Conservation (phyloP, 2,888 invertebrate genomes). For the Eupithecia inturbata region DNA sequence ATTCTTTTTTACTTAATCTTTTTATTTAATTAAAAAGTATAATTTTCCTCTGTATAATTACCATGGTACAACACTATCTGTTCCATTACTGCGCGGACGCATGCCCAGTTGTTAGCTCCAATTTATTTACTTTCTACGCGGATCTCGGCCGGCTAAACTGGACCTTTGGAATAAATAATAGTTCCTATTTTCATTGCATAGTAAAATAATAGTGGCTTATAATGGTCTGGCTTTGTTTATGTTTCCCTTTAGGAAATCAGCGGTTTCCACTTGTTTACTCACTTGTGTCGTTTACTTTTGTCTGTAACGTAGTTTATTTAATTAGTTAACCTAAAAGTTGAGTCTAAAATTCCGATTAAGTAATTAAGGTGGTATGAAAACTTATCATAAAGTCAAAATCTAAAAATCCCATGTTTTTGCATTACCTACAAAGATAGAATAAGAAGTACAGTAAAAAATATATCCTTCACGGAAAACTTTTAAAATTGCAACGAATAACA, state of each 20-base stretch:
- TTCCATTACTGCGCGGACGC: constrained; percentile 33
- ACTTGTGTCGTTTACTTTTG: not conserved
- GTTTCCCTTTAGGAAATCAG: constrained; percentile 8
- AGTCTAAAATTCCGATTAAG: not conserved
- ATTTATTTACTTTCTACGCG: constrained; percentile 63
- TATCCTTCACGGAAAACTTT: too few species aligned
- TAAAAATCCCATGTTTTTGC: too few species aligned
- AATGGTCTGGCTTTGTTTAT: constrained; percentile 13
- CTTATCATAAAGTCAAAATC: too few species aligned
- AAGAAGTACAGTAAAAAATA: too few species aligned
- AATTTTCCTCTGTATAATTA: constrained; percentile 26
- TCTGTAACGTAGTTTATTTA: not conserved
- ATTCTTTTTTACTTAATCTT: too few species aligned
- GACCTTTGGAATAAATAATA: constrained; percentile 33
- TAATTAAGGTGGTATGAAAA: too few species aligned
- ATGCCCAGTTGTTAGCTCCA: constrained; percentile 51
- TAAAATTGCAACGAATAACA: too few species aligned
- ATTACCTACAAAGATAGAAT: too few species aligned
- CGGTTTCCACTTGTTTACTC: constrained; percentile 4
- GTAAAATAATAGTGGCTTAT: constrained; percentile 13
- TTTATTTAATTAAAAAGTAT: too few species aligned
- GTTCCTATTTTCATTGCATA: constrained; percentile 14
- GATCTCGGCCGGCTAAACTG: constrained; percentile 47
- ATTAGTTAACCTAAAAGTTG: not conserved
- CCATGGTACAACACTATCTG: constrained; percentile 33